Conservation (phyloP, 2,888 invertebrate genomes). For the Entomobrya proxima region DNA sequence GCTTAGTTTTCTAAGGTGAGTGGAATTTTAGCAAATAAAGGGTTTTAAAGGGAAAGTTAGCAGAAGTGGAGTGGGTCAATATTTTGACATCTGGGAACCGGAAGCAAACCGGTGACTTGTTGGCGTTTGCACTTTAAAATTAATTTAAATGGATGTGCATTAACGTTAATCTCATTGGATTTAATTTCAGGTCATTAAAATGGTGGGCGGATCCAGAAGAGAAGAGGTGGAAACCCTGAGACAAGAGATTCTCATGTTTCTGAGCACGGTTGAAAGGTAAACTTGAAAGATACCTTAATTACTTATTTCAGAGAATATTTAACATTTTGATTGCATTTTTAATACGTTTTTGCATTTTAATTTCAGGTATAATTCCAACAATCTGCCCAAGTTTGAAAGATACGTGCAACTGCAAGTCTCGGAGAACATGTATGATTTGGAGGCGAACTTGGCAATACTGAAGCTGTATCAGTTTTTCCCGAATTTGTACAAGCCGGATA, state of each 20-base stretch:
- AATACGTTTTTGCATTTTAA: slow-evolving; percentile 72
- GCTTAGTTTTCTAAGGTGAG: too few relatives aligned
- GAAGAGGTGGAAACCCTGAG: slow-evolving; percentile 70
- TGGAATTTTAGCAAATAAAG: too few relatives aligned
- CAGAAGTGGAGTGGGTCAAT: too few relatives aligned
- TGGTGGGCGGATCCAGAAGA: slow-evolving; percentile 51
- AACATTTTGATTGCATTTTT: neutral
- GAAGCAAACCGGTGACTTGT: too few relatives aligned
- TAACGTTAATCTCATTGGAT: neutral
- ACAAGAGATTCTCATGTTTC: slow-evolving; percentile 62
- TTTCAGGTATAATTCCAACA: slow-evolving; percentile 96
- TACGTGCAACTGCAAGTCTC: slow-evolving; percentile 95
- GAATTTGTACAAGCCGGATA: slow-evolving; percentile 87
- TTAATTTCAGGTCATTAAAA: neutral
- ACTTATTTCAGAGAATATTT: neutral
- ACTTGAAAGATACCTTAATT: too few relatives aligned
- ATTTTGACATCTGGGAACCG: too few relatives aligned
- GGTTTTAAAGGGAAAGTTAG: too few relatives aligned
- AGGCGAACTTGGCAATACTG: slow-evolving; percentile 96
- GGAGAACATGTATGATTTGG: slow-evolving; percentile 96
- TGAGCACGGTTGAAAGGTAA: slow-evolving; percentile 73
- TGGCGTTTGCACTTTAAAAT: too few relatives aligned
- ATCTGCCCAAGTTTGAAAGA: slow-evolving; percentile 90
- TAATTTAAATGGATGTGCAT: neutral
- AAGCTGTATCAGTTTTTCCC: slow-evolving; percentile 99